phyloP scores from a whole-genome alignment of 2,113 vertebrate genomes.

The Pterocles gutturalis region DNA sequence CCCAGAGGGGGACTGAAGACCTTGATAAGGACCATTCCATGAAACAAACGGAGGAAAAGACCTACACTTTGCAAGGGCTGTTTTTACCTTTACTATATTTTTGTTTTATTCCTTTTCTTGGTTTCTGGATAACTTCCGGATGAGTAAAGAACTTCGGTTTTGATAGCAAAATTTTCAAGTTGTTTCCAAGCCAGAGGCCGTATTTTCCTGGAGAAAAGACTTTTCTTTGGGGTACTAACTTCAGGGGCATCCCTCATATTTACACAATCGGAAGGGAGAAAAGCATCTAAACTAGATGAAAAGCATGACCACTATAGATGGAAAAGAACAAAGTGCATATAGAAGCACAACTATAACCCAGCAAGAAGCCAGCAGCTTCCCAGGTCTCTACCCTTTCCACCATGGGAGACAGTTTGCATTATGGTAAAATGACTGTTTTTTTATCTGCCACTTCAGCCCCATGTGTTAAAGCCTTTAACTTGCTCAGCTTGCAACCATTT shows the following conservation, averaged over 20 bases:
- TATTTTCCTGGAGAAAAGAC: background rate
- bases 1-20: fast-evolving
- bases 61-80: background rate
- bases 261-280: background rate
- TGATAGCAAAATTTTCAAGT: background rate
- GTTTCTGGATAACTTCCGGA: background rate
- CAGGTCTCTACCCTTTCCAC: background rate
- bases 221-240: background rate
- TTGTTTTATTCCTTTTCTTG: background rate
- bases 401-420: background rate
- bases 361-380: background rate
- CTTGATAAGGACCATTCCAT: background rate
- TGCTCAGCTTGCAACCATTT: background rate
- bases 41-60: background rate
- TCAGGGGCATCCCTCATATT: background rate
- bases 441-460: background rate
- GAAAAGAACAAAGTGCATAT: background rate
- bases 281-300: background rate
- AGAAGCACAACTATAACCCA: background rate
- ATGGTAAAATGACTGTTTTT: background rate
- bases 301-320: background rate
- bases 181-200: background rate
- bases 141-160: background rate
- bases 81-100: background rate
- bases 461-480: background rate